Evolutionary conservation across 2,888 invertebrate genomes (phyloP).

Genomic region (Stratiomys singularior): DNA sequence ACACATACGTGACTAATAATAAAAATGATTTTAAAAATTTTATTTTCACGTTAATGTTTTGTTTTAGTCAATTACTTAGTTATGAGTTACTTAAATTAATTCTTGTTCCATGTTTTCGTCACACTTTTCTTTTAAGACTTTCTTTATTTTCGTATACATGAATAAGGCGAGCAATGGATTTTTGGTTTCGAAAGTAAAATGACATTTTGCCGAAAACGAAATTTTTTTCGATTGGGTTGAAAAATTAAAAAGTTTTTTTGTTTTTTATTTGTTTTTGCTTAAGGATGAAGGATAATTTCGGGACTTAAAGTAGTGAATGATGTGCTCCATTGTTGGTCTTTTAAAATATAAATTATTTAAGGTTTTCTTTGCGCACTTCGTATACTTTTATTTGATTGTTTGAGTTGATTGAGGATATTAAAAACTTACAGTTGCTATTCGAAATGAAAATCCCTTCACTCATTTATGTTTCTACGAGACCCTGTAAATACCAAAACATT

Average conservation of each 20-base stretch:
- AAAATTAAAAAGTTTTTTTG: too few relatives aligned
- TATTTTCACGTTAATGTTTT: conserved; percentile 4
- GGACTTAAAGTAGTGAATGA: not conserved
- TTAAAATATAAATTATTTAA: not conserved
- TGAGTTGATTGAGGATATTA: conserved; percentile 41
- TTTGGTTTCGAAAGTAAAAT: conserved; percentile 34
- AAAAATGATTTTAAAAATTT: conserved; percentile 29
- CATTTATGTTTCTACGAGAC: conserved; percentile 23
- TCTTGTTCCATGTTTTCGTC: conserved; percentile 43
- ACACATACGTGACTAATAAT: conserved; percentile 10
- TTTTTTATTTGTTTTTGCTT: too few relatives aligned
- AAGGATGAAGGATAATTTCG: too few relatives aligned
- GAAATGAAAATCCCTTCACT: conserved; percentile 12
- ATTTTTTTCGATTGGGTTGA: not conserved
- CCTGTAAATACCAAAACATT: conserved; percentile 30
- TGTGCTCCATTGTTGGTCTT: conserved; percentile 10
- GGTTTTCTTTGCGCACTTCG: conserved; percentile 43
- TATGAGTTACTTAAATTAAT: conserved; percentile 36
- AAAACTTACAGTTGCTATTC: conserved; percentile 7
- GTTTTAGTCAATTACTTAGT: conserved; percentile 15
- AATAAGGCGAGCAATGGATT: conserved; percentile 58
- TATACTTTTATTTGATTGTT: conserved; percentile 52
- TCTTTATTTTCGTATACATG: conserved; percentile 56
- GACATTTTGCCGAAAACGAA: too few relatives aligned
- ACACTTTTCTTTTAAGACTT: conserved; percentile 51